Evolutionary conservation across 2,888 invertebrate genomes (phyloP), one percentile per base, ranked within the genome.

Genomic region (Muschampia plurimacula): DNA sequence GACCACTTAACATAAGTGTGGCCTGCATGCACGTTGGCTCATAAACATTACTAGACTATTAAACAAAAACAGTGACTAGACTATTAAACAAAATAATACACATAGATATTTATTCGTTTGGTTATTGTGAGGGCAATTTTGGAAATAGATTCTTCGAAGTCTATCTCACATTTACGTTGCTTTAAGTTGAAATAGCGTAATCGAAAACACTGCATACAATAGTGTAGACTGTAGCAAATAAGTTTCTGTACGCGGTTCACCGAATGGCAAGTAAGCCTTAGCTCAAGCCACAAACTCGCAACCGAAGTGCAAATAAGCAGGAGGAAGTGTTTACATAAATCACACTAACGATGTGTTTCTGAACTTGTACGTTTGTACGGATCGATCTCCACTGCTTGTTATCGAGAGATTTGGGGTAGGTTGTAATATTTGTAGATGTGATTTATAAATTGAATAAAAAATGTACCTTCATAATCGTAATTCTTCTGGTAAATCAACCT

Each of bases 321-420:
- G 57, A 28, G 41, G 69, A 46, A 71, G 65, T 71, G 70, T 71
- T 71, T 65, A 71, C 70, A 71, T 78, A 78, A 78, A 77, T 77
- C 76, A 76, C 74, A 74, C 73, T 77, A 74, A 75, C 74, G 67
- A 70, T 71, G 76, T 73, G 75, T 75, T 76, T 55, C 69, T 67
- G 62, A 70, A 75, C 67, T 73, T 65, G 65, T 75, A 75, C 73
- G 75, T 75, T 75, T 70, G 70, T 59, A 75, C 55, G 39, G 67
- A 55, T 55, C 52, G 52, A 52, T 55, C 9, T 55, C 55, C 15
- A 46, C 15, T 39, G 55, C 66, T 59, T 59, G 59, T 59, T 59
- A 59, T 32, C 12, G 28, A 32, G 12, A 59, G 59, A 32, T 32
- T 59, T 13, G 12, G 12, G 15, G 4, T 57, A 6, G 28, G 59